Evolutionary conservation across 2,888 invertebrate genomes (phyloP).

Genomic region (Erebia ligea): DNA sequence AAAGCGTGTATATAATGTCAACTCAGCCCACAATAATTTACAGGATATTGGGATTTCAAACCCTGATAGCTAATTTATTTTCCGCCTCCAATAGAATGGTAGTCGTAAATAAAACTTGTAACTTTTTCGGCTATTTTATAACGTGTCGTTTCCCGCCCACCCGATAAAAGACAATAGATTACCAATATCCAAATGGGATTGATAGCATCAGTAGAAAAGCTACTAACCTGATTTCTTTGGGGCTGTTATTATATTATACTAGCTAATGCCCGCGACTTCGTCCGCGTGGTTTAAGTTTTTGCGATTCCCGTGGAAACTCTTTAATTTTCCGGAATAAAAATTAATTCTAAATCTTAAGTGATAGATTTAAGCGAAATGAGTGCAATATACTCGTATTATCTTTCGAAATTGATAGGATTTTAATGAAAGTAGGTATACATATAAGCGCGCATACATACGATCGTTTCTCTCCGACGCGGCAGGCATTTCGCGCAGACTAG

Average conservation of each 20-base stretch:
- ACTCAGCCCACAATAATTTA: neutral
- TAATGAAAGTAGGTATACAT: neutral
- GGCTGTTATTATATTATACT: neutral
- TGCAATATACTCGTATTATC: neutral
- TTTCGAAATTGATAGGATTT: neutral
- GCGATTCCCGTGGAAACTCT: too few species aligned
- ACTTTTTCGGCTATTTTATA: slow-evolving; percentile 11
- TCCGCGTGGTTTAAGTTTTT: too few species aligned
- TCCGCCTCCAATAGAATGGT: neutral
- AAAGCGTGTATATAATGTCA: neutral
- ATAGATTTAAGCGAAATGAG: neutral
- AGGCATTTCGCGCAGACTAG: too few species aligned
- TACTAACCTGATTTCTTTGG: slow-evolving; percentile 3
- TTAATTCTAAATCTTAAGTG: neutral
- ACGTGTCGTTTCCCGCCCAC: slow-evolving; percentile 11
- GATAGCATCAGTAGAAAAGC: slow-evolving; percentile 12
- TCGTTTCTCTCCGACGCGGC: too few species aligned
- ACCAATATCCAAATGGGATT: slow-evolving; percentile 17
- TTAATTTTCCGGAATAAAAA: too few species aligned
- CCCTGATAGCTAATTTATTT: neutral
- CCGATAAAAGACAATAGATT: slow-evolving; percentile 14
- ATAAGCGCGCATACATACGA: too few species aligned
- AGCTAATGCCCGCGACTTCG: too few species aligned
- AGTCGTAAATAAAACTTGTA: slow-evolving; percentile 3
- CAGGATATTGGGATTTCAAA: neutral